Evolutionary conservation across 2,113 vertebrate species (phyloP).

Genomic region (Gobius niger): DNA sequence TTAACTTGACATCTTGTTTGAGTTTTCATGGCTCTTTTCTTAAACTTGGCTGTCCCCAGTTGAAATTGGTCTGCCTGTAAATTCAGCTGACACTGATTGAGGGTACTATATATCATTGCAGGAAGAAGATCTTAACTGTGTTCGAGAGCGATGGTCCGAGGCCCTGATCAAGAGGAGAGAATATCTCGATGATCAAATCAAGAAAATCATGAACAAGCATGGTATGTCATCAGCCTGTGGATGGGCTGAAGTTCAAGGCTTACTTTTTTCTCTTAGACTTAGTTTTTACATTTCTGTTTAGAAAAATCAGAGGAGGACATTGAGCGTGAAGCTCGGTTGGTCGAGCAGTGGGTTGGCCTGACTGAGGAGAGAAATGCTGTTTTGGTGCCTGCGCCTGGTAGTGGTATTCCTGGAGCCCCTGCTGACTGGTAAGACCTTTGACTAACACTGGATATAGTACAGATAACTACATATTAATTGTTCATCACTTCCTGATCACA

Average conservation of each 20-base stretch:
- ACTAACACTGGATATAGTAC: background rate
- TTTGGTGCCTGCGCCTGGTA: slow-evolving; percentile 90
- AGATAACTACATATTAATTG: background rate
- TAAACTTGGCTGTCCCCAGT: slow-evolving; percentile 2
- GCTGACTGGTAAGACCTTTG: slow-evolving; percentile 85
- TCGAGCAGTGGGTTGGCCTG: slow-evolving; percentile 98
- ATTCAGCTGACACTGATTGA: slow-evolving; percentile 34
- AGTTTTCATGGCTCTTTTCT: slow-evolving; percentile 8
- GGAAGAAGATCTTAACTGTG: slow-evolving; percentile 97
- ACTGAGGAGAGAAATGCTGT: slow-evolving; percentile 95
- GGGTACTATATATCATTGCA: slow-evolving; percentile 56
- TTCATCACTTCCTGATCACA: background rate
- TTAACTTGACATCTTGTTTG: slow-evolving; percentile 7
- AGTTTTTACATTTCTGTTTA: slow-evolving; percentile 42
- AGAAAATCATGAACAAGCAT: slow-evolving; percentile 95
- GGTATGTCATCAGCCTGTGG: slow-evolving; percentile 66
- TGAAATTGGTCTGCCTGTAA: background rate
- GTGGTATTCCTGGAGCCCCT: slow-evolving; percentile 92
- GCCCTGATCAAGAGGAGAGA: slow-evolving; percentile 92
- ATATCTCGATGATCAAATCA: slow-evolving; percentile 96
- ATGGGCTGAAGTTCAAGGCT: background rate
- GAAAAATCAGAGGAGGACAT: slow-evolving; percentile 92
- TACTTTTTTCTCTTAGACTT: background rate
- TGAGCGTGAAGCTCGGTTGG: slow-evolving; percentile 90
- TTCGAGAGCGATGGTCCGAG: slow-evolving; percentile 94